Evolutionary conservation across 1,140 invertebrate genomes (phyloP).

Genomic region (Drosophila orena): DNA sequence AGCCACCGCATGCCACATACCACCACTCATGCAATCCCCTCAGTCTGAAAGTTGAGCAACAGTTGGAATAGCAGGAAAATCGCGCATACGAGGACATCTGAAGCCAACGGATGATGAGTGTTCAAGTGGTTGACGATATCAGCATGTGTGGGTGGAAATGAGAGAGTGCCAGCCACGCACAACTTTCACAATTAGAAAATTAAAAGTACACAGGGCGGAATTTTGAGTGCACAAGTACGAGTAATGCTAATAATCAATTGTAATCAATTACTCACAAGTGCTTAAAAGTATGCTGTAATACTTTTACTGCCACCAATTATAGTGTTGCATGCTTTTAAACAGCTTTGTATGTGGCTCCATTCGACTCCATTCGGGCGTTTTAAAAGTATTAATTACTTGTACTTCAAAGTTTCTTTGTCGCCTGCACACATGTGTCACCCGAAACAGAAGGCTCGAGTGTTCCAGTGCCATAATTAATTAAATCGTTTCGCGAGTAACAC

Average conservation of each 20-base stretch:
- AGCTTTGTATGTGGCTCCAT: background rate
- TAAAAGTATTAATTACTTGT: background rate
- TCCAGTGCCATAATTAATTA: background rate
- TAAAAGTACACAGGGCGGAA: constrained; percentile 52
- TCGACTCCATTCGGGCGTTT: background rate
- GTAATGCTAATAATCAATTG: too few relatives aligned
- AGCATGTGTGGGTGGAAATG: constrained; percentile 8
- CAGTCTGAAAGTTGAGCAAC: constrained; percentile 54
- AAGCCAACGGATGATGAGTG: constrained; percentile 48
- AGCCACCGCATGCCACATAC: background rate
- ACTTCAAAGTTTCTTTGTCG: background rate
- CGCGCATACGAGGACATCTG: constrained; percentile 60
- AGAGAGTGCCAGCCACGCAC: constrained; percentile 27
- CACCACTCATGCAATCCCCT: background rate
- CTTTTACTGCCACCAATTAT: background rate
- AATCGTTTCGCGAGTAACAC: background rate
- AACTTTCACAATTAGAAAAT: constrained; percentile 79
- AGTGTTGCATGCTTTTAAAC: background rate
- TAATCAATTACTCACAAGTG: background rate
- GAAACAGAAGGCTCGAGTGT: background rate
- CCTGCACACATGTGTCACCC: background rate
- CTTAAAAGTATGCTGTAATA: background rate
- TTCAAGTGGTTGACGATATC: constrained; percentile 13
- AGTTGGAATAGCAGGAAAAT: constrained; percentile 75
- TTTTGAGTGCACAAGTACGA: too few relatives aligned